Evolutionary conservation across 2,888 invertebrate genomes (phyloP), one percentile per base, ranked within the genome.

Genomic region (Yponomeuta malinellus): DNA sequence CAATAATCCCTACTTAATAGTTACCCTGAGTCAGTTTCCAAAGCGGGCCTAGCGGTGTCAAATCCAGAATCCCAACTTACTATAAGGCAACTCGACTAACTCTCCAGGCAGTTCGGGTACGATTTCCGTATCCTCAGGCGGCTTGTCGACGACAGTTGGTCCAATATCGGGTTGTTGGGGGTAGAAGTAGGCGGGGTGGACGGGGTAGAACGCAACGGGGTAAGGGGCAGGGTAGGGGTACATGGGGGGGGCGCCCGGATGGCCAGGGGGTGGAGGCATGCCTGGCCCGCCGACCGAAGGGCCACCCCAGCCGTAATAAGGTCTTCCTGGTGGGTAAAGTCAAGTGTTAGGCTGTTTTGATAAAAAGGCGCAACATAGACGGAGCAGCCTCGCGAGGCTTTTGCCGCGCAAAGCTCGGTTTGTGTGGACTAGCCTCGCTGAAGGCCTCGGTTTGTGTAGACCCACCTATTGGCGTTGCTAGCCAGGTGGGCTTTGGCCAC

Each of bases 71-170:
- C 63, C 59, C n/a, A 78, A 91, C 92, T 92, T 89, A 92, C 92
- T 89, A 87, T 89, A 92, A 72, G 92, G 92, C 74, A 92, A 82
- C 79, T 91, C 90, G 79, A 92, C 92, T 67, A 87, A 89, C 77
- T 92, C 92, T 73, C 92, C 92, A 66, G 91, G 88, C 74, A 91
- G 84, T 79, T 87, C 85, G 8, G 92, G 90, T 67, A 81, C 82
- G 23, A 80, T 78, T 63, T 87, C 87, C 73, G 81, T 80, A 71
- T 82, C 76, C 67, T 80, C 78, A 43, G 43, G 43, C 43, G 43
- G 43, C 1, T 43, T 59, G 69, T 85, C 84, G 71, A 85, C 87
- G 72, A 87, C 81, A 2, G 73, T 72, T 43, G 71, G 75, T 68
- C 70, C 31, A 29, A n/a, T 65, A 10, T 31, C 66, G 63, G 80